Evolutionary conservation across 1,140 invertebrate genomes (phyloP), one percentile per base, ranked within the genome.

Genomic region (Panagrolaimus sp.): DNA sequence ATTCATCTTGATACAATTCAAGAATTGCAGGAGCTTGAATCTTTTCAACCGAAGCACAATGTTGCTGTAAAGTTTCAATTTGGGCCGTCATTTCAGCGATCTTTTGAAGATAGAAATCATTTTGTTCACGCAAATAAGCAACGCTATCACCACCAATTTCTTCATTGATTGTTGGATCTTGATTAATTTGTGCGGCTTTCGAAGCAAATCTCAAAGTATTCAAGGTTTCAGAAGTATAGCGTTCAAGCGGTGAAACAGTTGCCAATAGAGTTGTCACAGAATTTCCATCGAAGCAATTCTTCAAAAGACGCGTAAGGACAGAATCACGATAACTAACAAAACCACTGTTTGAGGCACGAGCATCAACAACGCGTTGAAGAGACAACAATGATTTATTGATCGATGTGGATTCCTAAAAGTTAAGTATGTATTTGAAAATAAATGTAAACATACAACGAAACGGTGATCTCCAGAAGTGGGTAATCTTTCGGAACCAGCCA

Each of bases 371-470:
- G 4, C 52, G 52, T 58, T 58, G 52, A n/a, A 58, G 52, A 14
- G 52, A 21, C 0, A 58, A 8, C 17, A 58, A 58, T n/a, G 52
- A 58, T 8, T 58, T 58, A 28, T 58, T 58, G 52, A 58, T 58
- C 1, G 14, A 26, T 21, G 28, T 21, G 8, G 21, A 12, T 17
- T 58, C 52, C 52, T 58, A 28, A 58, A 58, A 58, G 5, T 8
- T 2, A 17, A 12, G 15, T 9, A 52, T 52, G 48, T 21, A 12
- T 21, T 10, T 26, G 7, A 21, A 24, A 21, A n/a, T 2, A n/a
- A 1, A 58, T 1, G 14, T n/a, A 24, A 58, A 58, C 15, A 58
- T 26, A 28, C 8, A 3, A n/a, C 21, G 0, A 58, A 58, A 21
- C 2, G 14, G 17, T 28, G 52, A 8, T 58, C 52, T 5, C 14